Evolutionary conservation across 2,888 invertebrate genomes (phyloP), one percentile per base, ranked within the genome.

Genomic region (Pilophorus perplexus): DNA sequence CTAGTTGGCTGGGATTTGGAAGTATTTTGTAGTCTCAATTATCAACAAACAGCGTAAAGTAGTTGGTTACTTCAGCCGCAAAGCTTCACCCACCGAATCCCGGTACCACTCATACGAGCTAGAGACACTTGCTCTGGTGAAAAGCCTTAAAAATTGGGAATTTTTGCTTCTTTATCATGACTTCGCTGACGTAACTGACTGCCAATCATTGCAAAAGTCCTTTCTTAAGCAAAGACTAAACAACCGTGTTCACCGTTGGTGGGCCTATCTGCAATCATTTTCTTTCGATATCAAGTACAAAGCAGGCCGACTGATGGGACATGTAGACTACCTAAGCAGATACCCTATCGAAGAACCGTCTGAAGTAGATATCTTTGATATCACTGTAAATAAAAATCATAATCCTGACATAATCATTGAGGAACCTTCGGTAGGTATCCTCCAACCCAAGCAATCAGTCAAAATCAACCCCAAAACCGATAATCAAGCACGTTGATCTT

Each of bases 231-330:
- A 72, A 37, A 73, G 75, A n/a, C 52, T 75, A 0, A 16, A 69
- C 68, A 73, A 73, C 33, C 59, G 62, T 59, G 73, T 75, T 67
- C 74, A 73, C 0, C 64, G 75, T 0, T 75, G 75, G 74, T 75
- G 74, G 74, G 38, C 72, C 0, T 73, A 73, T 40, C 20, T 48
- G 5, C 48, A 48, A 48, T 48, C 3, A 12, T 22, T 18, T 48
- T 48, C 48, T 10, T 48, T 48, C 18, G 18, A 33, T 33, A 42
- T 42, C 42, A 42, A 14, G 6, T 42, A 14, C 3, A 50, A 50
- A 22, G 27, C 20, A 50, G 50, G 50, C n/a, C 10, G 25, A 22
- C 16, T 25, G 27, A 20, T 50, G 50, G 50, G 3, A 12, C 50
- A 50, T 25, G 50, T 50, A 3, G 50, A 50, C 23, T 50, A 50